Percentiles rank a stretch among this genome's conserved stretches.
phyloP scores from a whole-genome alignment of 2,797 vertebrate genomes.

The Xenentodon cancila region DNA sequence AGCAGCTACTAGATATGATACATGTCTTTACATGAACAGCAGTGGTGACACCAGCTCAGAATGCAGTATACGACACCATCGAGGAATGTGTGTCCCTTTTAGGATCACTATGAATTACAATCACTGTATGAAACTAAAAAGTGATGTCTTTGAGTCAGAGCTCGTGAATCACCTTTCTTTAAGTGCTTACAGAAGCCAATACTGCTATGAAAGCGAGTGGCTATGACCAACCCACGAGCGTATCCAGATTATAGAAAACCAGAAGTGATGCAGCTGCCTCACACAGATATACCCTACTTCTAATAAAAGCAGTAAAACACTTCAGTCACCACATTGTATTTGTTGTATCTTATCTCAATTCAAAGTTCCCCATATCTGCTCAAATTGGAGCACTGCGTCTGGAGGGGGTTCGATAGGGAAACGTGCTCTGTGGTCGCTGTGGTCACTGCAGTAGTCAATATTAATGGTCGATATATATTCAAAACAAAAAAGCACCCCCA shows the following conservation, averaged over 20 bases:
- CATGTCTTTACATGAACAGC: conserved; percentile 16
- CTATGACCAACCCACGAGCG: not conserved
- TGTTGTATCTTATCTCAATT: conserved; percentile 12
- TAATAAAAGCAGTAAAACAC: conserved; percentile 18
- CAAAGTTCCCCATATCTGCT: conserved; percentile 25
- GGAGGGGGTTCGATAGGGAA: conserved; percentile 36
- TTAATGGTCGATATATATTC: conserved; percentile 53
- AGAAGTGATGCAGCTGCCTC: not conserved
- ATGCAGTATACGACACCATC: not conserved
- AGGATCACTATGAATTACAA: not conserved
- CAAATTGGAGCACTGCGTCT: conserved; percentile 11
- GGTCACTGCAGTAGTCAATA: conserved; percentile 52
- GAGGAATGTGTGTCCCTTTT: conserved; percentile 18
- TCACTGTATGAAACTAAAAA: not conserved
- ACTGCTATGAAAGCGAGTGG: not conserved
- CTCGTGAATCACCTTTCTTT: not conserved
- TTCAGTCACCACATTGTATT: conserved; percentile 10
- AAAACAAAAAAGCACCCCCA: conserved; percentile 49
- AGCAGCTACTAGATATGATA: conserved; percentile 18
- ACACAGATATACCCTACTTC: not conserved
- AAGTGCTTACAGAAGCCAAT: not conserved
- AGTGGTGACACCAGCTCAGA: not conserved
- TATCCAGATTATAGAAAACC: conserved; percentile 16
- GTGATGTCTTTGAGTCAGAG: not conserved
- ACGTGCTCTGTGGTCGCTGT: conserved; percentile 20